Evolutionary conservation across 2,797 vertebrate genomes (phyloP).

Genomic region (Spondyliosoma cantharus): DNA sequence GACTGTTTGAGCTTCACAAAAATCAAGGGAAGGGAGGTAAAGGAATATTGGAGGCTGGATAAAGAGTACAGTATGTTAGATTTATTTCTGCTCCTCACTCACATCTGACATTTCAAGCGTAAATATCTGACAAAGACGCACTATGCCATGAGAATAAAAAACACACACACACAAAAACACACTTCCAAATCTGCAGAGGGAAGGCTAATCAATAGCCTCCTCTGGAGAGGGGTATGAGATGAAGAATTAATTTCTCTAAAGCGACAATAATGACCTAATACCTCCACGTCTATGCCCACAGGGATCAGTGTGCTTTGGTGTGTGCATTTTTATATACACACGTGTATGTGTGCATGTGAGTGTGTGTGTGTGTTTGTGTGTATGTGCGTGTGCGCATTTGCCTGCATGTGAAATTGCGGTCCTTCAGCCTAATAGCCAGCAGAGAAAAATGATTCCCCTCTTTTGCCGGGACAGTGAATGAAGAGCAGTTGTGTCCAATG

Average conservation of each 20-base stretch:
- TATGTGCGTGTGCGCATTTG: background rate
- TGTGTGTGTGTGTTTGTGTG: background rate
- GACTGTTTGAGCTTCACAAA: background rate
- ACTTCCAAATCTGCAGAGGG: slow-evolving; percentile 18
- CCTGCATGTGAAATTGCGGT: slow-evolving; percentile 39
- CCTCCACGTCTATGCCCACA: slow-evolving; percentile 37
- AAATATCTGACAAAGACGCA: slow-evolving; percentile 15
- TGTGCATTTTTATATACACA: slow-evolving; percentile 6
- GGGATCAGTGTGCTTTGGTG: slow-evolving; percentile 38
- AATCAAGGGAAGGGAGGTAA: too few relatives aligned
- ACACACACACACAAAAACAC: slow-evolving; percentile 27
- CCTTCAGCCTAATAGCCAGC: slow-evolving; percentile 52
- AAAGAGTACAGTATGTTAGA: slow-evolving; percentile 8
- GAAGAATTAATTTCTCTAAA: slow-evolving; percentile 69
- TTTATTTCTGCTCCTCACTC: background rate
- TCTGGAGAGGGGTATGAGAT: slow-evolving; percentile 52
- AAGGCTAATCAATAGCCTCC: slow-evolving; percentile 61
- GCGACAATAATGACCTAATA: slow-evolving; percentile 65
- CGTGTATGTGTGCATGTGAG: background rate
- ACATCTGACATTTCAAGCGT: slow-evolving; percentile 25
- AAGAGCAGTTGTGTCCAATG: slow-evolving; percentile 31
- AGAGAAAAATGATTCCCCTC: slow-evolving; percentile 53
- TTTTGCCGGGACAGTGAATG: slow-evolving; percentile 44
- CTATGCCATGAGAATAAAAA: slow-evolving; percentile 32
- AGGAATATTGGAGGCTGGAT: too few relatives aligned